Conservation (phyloP, 2,113 vertebrate species). For the Micronycteris hirsuta region DNA sequence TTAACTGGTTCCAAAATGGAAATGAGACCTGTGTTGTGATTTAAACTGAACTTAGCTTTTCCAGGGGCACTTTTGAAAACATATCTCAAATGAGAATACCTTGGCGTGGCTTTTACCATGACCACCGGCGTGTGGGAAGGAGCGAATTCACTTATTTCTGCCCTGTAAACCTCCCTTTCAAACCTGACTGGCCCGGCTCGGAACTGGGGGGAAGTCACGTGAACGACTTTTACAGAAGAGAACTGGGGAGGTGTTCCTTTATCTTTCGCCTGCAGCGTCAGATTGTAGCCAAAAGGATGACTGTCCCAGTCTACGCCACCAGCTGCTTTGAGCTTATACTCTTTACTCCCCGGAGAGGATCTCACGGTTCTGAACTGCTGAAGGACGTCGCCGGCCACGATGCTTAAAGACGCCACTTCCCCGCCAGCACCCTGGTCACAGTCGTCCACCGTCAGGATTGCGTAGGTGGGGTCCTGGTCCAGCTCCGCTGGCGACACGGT, state of each 20-base stretch:
- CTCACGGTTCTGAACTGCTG: constrained; percentile 92
- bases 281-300: constrained; percentile 94
- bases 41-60: constrained; percentile 88
- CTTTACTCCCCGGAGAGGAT: constrained; percentile 91
- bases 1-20: constrained; percentile 88
- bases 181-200: constrained; percentile 90
- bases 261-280: constrained; percentile 97
- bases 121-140: constrained; percentile 92
- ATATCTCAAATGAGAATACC: constrained; percentile 89
- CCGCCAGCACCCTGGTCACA: constrained; percentile 91
- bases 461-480: constrained; percentile 91
- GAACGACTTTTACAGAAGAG: constrained; percentile 92
- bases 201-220: constrained; percentile 89
- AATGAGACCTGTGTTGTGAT: constrained; percentile 93
- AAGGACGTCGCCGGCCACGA: constrained; percentile 93
- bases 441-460: constrained; percentile 92
- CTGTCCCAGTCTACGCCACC: constrained; percentile 91
- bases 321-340: constrained; percentile 93
- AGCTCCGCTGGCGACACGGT: constrained; percentile 84
- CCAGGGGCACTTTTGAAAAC: constrained; percentile 86
- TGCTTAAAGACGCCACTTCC: constrained; percentile 92
- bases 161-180: constrained; percentile 91
- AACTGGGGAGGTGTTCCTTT: constrained; percentile 93
- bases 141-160: constrained; percentile 94
- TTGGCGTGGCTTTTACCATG: constrained; percentile 90